Evolutionary conservation across 2,888 invertebrate genomes (phyloP), one percentile per base, ranked within the genome.

Genomic region (Drosophila heteroneura): DNA sequence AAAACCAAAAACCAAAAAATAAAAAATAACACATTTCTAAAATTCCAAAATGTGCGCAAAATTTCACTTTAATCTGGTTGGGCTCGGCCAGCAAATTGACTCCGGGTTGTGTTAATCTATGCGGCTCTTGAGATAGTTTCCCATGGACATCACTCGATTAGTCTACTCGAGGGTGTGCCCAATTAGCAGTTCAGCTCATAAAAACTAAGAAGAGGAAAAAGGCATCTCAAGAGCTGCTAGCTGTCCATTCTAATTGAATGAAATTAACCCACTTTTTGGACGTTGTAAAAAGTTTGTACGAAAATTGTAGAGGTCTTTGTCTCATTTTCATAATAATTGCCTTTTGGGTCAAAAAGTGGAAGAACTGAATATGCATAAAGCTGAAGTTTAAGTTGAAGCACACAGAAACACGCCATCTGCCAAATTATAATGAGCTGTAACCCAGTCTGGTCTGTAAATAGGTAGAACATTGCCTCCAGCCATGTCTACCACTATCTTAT

Each of bases 231-330:
- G 67, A 49, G 41, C 28, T 51, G 52, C 33, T 51, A 19, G 6
- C 79, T 70, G 71, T 78, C 74, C 76, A 82, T 88, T 87, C 79
- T 87, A 89, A 89, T 85, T 88, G 85, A 89, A 88, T 88, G 79
- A 80, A 81, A 87, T 88, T 88, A 88, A 89, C 88, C 88, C 77
- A 85, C 69, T 85, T 88, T 75, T 75, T 72, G 69, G 82, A 64
- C 76, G 68, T 52, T 73, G 73, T 76, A 71, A 83, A 81, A 81
- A 74, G 47, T 56, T 66, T 58, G 54, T 71, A 61, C 70, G 56
- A 57, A 26, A 69, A 69, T 62, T 68, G 65, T 69, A 60, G 70
- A 59, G 79, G 69, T 60, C 82, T 76, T 70, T 79, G 74, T 77
- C 62, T 82, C 70, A 68, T 80, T 74, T 83, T 79, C 71, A 81